These are phyloP conservation scores for Ernsta delagoae DNA, from an alignment of 2,888 invertebrate genomes.

Conservation along the genomic window DNA sequence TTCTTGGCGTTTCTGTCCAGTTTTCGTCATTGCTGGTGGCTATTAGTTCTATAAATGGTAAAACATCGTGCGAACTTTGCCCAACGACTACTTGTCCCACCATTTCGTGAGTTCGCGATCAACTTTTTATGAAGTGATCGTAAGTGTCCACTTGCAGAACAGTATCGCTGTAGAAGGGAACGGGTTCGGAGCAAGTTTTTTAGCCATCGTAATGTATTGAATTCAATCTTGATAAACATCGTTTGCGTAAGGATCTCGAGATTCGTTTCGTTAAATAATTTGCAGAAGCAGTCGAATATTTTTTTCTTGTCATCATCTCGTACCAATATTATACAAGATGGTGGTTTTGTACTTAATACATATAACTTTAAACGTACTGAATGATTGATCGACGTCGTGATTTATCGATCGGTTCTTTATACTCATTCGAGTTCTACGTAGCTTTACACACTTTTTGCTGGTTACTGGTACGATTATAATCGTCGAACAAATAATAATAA, in stretches of 20 bases:
- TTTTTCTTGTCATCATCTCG: conserved; percentile 32
- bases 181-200: conserved; percentile 67
- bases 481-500: no score
- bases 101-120: conserved; percentile 72
- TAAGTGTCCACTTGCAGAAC: conserved; percentile 62
- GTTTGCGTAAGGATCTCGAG: conserved; percentile 61
- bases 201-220: conserved; percentile 63
- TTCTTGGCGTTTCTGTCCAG: conserved; percentile 54
- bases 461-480: background rate
- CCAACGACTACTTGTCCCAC: conserved; percentile 65
- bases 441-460: background rate
- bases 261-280: conserved; percentile 47
- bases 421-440: background rate
- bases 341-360: background rate
- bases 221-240: conserved; percentile 71
- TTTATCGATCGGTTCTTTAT: conserved; percentile 23
- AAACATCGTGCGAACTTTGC: conserved; percentile 67
- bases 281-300: conserved; percentile 38
- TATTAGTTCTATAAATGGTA: conserved; percentile 65
- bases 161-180: conserved; percentile 65
- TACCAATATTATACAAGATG: background rate
- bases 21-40: conserved; percentile 67
- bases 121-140: conserved; percentile 74
- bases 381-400: conserved; percentile 24
- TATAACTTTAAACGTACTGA: conserved; percentile 4